Evolutionary conservation across 2,888 invertebrate species (phyloP).

Genomic region (Melanotus villosus): DNA sequence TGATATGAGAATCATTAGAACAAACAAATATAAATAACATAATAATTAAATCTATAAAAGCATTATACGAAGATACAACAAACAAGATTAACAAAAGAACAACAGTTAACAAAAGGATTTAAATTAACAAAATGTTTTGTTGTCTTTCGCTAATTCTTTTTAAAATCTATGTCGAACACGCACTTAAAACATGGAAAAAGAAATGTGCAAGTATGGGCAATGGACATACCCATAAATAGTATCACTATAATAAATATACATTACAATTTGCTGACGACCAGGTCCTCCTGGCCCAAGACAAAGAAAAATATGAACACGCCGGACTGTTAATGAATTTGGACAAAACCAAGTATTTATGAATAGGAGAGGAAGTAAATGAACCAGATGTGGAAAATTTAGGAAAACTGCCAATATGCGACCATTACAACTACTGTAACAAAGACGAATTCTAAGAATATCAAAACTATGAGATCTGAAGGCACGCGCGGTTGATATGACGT

Average conservation of each 20-base stretch:
- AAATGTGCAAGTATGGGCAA: constrained; percentile 31
- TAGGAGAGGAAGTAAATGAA: too few species aligned
- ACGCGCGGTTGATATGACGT: too few species aligned
- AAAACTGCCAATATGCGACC: too few species aligned
- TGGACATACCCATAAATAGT: constrained; percentile 17
- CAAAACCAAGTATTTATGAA: too few species aligned
- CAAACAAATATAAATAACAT: constrained; percentile 16
- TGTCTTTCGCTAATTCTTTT: constrained; percentile 40
- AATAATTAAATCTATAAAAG: constrained; percentile 12
- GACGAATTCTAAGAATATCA: too few species aligned
- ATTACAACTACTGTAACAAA: too few species aligned
- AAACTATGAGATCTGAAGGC: too few species aligned
- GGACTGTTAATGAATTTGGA: too few species aligned
- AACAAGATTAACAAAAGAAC: constrained; percentile 3
- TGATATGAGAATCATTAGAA: neutral
- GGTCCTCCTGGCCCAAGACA: constrained; percentile 22
- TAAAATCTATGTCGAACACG: constrained; percentile 40
- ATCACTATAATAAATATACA: neutral
- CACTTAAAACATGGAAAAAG: constrained; percentile 29
- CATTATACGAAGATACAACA: neutral
- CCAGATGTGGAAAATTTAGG: too few species aligned
- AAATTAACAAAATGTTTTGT: constrained; percentile 19
- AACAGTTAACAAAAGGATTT: constrained; percentile 1
- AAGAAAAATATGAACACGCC: too few species aligned
- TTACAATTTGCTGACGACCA: constrained; percentile 31